These are phyloP conservation scores for Peromyscus californicus DNA, from an alignment of 2,113 vertebrate species.

Conservation along the genomic window DNA sequence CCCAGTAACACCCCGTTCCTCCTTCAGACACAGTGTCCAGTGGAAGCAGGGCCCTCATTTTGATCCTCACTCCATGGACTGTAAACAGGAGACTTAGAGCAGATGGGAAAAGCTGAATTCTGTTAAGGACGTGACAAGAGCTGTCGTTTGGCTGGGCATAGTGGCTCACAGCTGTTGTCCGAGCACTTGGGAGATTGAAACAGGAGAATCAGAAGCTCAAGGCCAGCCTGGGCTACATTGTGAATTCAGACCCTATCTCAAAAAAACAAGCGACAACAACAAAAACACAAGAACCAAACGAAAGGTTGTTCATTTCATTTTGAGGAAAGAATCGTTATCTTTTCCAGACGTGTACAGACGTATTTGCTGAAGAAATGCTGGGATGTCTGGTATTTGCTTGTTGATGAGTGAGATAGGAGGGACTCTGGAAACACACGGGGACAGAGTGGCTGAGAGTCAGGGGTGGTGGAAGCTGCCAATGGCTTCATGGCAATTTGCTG, in stretches of 20 bases:
- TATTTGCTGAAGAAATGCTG: rapidly evolving
- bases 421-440: neutral
- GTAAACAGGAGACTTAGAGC: neutral
- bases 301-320: neutral
- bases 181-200: neutral
- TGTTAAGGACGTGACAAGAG: neutral
- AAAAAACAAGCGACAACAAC: neutral
- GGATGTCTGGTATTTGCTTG: neutral
- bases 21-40: neutral
- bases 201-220: neutral
- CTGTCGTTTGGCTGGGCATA: neutral
- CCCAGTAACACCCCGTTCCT: rapidly evolving
- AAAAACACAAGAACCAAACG: neutral
- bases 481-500: neutral
- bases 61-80: neutral
- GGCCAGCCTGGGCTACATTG: neutral
- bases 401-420: neutral
- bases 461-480: neutral
- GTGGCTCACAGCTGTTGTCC: too few relatives aligned
- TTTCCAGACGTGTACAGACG: neutral
- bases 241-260: neutral
- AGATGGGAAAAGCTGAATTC: neutral
- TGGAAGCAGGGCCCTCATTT: rapidly evolving
- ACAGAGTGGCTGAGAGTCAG: neutral
- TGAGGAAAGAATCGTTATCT: neutral